These are phyloP conservation scores for zebrafish (Danio rerio) DNA, from an alignment of 2,113 vertebrate species.

Conservation along the genomic window DNA sequence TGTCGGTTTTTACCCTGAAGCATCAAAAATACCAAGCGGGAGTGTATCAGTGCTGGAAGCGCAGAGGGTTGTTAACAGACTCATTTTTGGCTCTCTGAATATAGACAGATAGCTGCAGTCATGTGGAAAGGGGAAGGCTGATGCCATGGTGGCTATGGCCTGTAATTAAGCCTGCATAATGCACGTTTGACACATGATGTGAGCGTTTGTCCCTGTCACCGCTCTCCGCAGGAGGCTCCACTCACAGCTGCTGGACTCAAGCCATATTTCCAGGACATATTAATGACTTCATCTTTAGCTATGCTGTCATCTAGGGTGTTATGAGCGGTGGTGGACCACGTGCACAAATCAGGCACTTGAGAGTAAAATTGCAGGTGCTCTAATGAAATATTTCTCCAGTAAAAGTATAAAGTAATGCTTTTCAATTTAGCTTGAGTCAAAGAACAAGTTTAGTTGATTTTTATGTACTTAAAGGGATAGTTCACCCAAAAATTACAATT, in stretches of 20 bases:
- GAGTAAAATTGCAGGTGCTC: too few relatives aligned
- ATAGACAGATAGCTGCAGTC: conserved; percentile 17
- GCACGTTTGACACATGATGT: conserved; percentile 51
- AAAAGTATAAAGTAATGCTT: too few relatives aligned
- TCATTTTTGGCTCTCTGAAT: conserved; percentile 27
- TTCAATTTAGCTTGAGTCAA: too few relatives aligned
- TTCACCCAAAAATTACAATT: too few relatives aligned
- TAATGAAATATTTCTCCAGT: too few relatives aligned
- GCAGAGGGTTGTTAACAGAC: conserved; percentile 10
- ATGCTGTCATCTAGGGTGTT: background rate
- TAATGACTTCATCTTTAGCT: conserved; percentile 17
- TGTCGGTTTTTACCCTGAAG: too few relatives aligned
- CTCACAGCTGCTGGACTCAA: conserved; percentile 39
- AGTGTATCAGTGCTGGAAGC: conserved; percentile 9
- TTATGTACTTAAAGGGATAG: too few relatives aligned
- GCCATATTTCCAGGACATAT: conserved; percentile 10
- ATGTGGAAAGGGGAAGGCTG: conserved; percentile 46
- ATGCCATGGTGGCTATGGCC: conserved; percentile 33
- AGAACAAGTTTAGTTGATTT: too few relatives aligned
- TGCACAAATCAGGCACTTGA: too few relatives aligned
- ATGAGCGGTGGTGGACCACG: background rate
- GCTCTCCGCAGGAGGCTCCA: conserved; percentile 40
- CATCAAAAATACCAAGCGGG: conserved; percentile 6
- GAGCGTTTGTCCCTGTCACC: conserved; percentile 45
- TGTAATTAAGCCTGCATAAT: conserved; percentile 55